Percentiles rank a stretch among this genome's conserved stretches.
Conservation (phyloP, 2,113 vertebrate species). For the Perca fluviatilis region DNA sequence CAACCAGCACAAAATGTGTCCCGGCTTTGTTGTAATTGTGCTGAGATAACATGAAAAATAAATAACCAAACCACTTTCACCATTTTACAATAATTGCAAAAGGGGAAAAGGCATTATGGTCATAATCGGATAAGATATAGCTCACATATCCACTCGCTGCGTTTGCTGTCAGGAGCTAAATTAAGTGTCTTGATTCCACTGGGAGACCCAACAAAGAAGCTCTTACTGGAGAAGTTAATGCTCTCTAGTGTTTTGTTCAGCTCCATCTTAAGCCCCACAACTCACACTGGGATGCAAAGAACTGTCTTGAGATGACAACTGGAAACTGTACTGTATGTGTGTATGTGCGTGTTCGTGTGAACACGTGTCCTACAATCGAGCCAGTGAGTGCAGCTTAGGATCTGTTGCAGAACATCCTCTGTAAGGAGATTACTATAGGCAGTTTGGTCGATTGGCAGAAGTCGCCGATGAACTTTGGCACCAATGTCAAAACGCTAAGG, state of each 20-base stretch:
- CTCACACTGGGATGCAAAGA: conserved; percentile 63
- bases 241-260: conserved; percentile 75
- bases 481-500: conserved; percentile 26
- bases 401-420: conserved; percentile 73
- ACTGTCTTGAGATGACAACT: conserved; percentile 63
- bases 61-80: conserved; percentile 44
- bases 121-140: conserved; percentile 68
- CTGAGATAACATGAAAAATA: conserved; percentile 26
- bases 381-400: conserved; percentile 66
- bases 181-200: conserved; percentile 74
- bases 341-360: not conserved
- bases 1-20: conserved; percentile 20
- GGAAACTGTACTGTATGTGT: conserved; percentile 32
- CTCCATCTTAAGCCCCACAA: conserved; percentile 71
- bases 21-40: conserved; percentile 13
- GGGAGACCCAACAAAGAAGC: conserved; percentile 67
- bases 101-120: conserved; percentile 53
- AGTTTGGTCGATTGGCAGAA: conserved; percentile 62
- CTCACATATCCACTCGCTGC: conserved; percentile 52
- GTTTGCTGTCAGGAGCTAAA: conserved; percentile 73
- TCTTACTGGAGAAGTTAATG: conserved; percentile 65
- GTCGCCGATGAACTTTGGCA: conserved; percentile 66
- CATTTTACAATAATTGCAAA: conserved; percentile 62
- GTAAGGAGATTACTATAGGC: conserved; percentile 73
- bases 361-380: conserved; percentile 47